Evolutionary conservation across 2,113 vertebrate species (phyloP).

Genomic region (Corvus moneduloides): DNA sequence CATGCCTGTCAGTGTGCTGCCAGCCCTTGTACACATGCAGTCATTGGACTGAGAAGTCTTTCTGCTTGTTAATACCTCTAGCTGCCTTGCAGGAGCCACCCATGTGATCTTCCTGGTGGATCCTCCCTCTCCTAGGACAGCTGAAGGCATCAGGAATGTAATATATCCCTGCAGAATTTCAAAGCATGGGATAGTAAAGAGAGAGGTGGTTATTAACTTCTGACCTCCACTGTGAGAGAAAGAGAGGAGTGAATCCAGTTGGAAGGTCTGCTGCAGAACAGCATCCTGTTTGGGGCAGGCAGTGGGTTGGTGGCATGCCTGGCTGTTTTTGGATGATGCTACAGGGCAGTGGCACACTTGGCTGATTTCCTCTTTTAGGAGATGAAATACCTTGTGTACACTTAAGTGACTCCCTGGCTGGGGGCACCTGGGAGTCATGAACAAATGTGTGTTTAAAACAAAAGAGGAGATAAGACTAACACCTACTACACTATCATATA

Average conservation of each 20-base stretch:
- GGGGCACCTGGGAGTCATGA: background rate
- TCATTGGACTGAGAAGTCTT: background rate
- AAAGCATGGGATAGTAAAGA: background rate
- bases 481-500: background rate
- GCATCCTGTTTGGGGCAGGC: background rate
- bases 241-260: background rate
- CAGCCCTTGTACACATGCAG: background rate
- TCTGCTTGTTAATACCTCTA: background rate
- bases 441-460: background rate
- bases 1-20: accelerated
- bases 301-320: background rate
- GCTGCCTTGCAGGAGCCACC: background rate
- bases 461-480: background rate
- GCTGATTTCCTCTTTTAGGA: background rate
- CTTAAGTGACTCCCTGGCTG: background rate
- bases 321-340: background rate
- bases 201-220: background rate
- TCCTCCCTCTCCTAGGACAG: background rate
- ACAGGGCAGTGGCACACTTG: background rate
- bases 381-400: background rate
- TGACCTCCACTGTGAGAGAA: accelerated
- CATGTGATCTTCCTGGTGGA: background rate
- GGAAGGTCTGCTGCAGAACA: background rate
- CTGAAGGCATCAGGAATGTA: background rate
- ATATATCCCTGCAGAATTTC: background rate